Percentiles rank a stretch among this genome's conserved stretches.
phyloP scores from a whole-genome alignment of 2,113 vertebrate genomes.

The Labeo rohita region DNA sequence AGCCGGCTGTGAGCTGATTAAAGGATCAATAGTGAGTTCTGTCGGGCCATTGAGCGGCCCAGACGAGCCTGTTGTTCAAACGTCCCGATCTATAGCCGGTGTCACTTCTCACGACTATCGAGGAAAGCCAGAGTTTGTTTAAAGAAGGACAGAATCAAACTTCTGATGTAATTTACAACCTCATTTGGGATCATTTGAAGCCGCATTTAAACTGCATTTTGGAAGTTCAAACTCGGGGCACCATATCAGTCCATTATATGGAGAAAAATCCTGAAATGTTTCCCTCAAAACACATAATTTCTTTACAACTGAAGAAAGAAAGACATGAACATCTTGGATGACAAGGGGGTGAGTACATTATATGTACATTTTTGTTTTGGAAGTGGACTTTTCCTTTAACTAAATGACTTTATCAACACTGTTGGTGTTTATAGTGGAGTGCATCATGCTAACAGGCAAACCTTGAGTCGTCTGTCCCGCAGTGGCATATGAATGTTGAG shows the following conservation, averaged over 20 bases:
- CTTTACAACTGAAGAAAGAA: too few relatives aligned
- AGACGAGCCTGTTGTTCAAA: slow-evolving; percentile 34
- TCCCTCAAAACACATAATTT: too few relatives aligned
- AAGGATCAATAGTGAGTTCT: slow-evolving; percentile 44
- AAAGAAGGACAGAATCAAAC: background rate
- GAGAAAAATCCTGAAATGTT: too few relatives aligned
- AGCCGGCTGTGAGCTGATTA: slow-evolving; percentile 36
- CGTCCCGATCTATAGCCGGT: slow-evolving; percentile 39
- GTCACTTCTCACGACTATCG: slow-evolving; percentile 29
- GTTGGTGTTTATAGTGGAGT: background rate
- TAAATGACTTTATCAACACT: background rate
- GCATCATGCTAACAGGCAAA: background rate
- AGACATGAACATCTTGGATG: too few relatives aligned
- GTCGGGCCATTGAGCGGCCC: slow-evolving; percentile 37
- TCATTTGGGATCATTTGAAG: too few relatives aligned
- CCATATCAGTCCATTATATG: too few relatives aligned
- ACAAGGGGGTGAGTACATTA: too few relatives aligned
- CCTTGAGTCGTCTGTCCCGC: slow-evolving; percentile 12
- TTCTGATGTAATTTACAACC: background rate
- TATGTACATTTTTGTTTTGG: too few relatives aligned
- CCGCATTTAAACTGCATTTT: too few relatives aligned
- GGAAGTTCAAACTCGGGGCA: too few relatives aligned
- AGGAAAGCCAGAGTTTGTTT: background rate
- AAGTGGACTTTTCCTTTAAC: too few relatives aligned
- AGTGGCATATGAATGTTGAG: slow-evolving; percentile 93